phyloP scores from a whole-genome alignment of 2,113 vertebrate genomes.

The Jaculus jaculus region DNA sequence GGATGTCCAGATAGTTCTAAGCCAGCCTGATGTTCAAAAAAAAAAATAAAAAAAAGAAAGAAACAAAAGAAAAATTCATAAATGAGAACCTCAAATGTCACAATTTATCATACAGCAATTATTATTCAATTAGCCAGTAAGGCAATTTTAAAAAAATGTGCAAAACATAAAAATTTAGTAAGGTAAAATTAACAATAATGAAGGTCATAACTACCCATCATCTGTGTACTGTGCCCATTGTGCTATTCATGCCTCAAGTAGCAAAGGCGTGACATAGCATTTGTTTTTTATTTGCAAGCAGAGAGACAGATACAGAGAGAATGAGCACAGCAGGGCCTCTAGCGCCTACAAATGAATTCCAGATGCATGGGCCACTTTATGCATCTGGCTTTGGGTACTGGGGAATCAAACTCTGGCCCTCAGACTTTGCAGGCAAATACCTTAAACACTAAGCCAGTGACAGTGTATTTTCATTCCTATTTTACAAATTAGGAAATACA shows the following conservation, averaged over 20 bases:
- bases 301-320: too few species aligned
- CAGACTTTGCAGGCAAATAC: too few species aligned
- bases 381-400: too few species aligned
- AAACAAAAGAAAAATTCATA: background rate
- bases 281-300: too few species aligned
- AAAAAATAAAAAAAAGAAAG: background rate
- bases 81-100: background rate
- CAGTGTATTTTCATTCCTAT: background rate
- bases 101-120: constrained; percentile 18
- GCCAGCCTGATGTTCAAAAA: too few species aligned
- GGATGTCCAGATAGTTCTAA: background rate
- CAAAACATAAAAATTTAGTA: background rate
- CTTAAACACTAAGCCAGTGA: too few species aligned
- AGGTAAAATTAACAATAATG: constrained; percentile 5
- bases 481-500: constrained; percentile 14
- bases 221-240: background rate
- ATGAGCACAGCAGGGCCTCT: too few species aligned
- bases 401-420: too few species aligned
- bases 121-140: constrained; percentile 21
- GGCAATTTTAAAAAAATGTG: background rate
- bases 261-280: too few species aligned
- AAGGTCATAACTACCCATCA: background rate
- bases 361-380: too few species aligned
- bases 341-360: too few species aligned
- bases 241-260: constrained; percentile 14